phyloP scores from a whole-genome alignment of 2,888 invertebrate species.

The Caenorhabditis uteleia region DNA sequence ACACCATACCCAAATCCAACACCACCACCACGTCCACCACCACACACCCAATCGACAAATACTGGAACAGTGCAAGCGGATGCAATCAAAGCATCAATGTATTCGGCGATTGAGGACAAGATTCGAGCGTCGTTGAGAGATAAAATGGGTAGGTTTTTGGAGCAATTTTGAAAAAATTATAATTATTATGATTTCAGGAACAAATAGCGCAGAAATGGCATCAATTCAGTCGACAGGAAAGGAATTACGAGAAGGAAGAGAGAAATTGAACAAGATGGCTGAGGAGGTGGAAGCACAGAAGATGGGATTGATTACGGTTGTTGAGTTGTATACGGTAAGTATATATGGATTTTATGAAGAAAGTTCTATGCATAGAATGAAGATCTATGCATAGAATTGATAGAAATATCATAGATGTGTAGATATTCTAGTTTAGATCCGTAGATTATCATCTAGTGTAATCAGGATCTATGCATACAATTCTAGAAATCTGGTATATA shows the following conservation, averaged over 20 bases:
- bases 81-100: slow-evolving; percentile 88
- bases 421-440: no score
- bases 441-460: no score
- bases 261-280: slow-evolving; percentile 55
- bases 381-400: no score
- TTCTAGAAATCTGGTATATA: no score
- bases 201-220: slow-evolving; percentile 81
- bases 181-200: slow-evolving; percentile 52
- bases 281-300: slow-evolving; percentile 61
- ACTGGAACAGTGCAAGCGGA: slow-evolving; percentile 89
- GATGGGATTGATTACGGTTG: slow-evolving; percentile 43
- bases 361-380: no score
- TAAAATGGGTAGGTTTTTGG: slow-evolving; percentile 1
- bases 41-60: slow-evolving; percentile 14
- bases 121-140: slow-evolving; percentile 85
- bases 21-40: slow-evolving; percentile 41
- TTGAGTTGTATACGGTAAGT: slow-evolving; percentile 43
- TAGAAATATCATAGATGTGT: no score
- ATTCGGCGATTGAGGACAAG: slow-evolving; percentile 95
- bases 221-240: slow-evolving; percentile 85
- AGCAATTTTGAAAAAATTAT: no score
- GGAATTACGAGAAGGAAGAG: slow-evolving; percentile 77
- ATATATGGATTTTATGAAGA: background rate
- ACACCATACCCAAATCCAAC: slow-evolving; percentile 15
- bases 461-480: no score